A percentile compares a stretch with the other conserved stretches of the same genome.
Evolutionary conservation across 2,797 vertebrate species (phyloP).

Genomic region (Poeciliopsis gracilis): DNA sequence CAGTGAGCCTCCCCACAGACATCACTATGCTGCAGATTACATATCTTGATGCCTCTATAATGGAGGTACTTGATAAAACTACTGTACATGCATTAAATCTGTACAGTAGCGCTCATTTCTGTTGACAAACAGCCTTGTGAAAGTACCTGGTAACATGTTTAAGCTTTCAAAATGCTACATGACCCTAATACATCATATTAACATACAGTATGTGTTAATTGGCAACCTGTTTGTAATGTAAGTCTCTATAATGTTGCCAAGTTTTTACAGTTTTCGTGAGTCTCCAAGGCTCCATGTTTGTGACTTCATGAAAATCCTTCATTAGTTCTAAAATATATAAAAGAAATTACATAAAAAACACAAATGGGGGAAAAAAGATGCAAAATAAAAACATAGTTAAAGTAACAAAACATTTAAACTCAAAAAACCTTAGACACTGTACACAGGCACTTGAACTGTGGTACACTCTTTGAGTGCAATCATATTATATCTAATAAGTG

Average conservation of each 20-base stretch:
- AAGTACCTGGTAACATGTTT: slow-evolving; percentile 46
- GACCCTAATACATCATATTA: slow-evolving; percentile 57
- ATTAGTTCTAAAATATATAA: slow-evolving; percentile 48
- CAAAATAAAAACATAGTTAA: slow-evolving; percentile 12
- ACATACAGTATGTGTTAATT: slow-evolving; percentile 51
- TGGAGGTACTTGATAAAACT: slow-evolving; percentile 50
- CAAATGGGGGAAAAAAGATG: slow-evolving; percentile 31
- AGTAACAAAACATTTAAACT: slow-evolving; percentile 47
- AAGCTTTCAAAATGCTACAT: slow-evolving; percentile 57
- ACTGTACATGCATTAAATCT: slow-evolving; percentile 63
- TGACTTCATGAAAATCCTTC: slow-evolving; percentile 56
- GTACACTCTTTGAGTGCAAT: slow-evolving; percentile 79
- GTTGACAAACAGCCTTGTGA: slow-evolving; percentile 41
- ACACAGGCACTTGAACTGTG: slow-evolving; percentile 84
- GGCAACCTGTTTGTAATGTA: slow-evolving; percentile 48
- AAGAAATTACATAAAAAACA: slow-evolving; percentile 44
- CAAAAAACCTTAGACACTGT: slow-evolving; percentile 74
- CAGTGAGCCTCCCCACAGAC: slow-evolving; percentile 48
- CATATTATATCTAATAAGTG: slow-evolving; percentile 79
- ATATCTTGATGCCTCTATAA: slow-evolving; percentile 35
- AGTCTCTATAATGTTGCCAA: slow-evolving; percentile 47
- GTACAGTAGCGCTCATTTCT: slow-evolving; percentile 54
- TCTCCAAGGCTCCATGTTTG: slow-evolving; percentile 41
- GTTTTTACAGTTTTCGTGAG: slow-evolving; percentile 63
- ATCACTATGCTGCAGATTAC: slow-evolving; percentile 37